Evolutionary conservation across 2,797 vertebrate species (phyloP).

Genomic region (Sebastes itinus): DNA sequence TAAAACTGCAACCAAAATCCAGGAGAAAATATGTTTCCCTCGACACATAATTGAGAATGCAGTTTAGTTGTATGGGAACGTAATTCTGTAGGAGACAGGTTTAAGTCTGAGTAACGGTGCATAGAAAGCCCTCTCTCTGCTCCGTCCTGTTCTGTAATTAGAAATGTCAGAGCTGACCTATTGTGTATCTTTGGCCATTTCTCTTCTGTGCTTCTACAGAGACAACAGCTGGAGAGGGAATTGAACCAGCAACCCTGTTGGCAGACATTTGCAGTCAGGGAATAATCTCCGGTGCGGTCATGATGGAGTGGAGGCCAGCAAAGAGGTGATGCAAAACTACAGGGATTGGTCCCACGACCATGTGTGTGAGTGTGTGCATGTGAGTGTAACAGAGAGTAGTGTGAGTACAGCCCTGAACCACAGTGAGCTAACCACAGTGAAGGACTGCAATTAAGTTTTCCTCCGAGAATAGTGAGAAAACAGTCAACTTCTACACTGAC

Average conservation of each 20-base stretch:
- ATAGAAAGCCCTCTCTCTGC: slow-evolving; percentile 29
- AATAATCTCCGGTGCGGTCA: slow-evolving; percentile 39
- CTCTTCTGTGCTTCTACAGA: slow-evolving; percentile 34
- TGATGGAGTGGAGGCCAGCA: slow-evolving; percentile 51
- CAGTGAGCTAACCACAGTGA: slow-evolving; percentile 54
- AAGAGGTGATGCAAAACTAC: slow-evolving; percentile 60
- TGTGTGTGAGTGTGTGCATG: slow-evolving; percentile 13
- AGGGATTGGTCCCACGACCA: slow-evolving; percentile 43
- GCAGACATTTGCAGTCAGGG: slow-evolving; percentile 34
- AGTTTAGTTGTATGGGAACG: neutral
- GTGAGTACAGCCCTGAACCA: slow-evolving; percentile 35
- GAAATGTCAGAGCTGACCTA: slow-evolving; percentile 68
- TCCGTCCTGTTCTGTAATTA: slow-evolving; percentile 68
- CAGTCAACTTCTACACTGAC: slow-evolving; percentile 6
- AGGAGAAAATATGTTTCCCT: neutral
- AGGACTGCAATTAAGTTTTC: slow-evolving; percentile 60
- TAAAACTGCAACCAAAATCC: neutral
- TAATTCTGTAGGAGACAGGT: neutral
- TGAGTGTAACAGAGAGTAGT: slow-evolving; percentile 16
- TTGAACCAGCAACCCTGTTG: slow-evolving; percentile 61
- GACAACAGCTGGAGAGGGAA: slow-evolving; percentile 59
- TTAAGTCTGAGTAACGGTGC: neutral
- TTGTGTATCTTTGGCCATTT: slow-evolving; percentile 49
- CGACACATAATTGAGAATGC: neutral
- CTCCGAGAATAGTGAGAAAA: slow-evolving; percentile 65